A percentile compares a stretch with the other conserved stretches of the same genome.
Evolutionary conservation across 2,888 invertebrate species (phyloP).

Genomic region (Lepas anatifera): DNA sequence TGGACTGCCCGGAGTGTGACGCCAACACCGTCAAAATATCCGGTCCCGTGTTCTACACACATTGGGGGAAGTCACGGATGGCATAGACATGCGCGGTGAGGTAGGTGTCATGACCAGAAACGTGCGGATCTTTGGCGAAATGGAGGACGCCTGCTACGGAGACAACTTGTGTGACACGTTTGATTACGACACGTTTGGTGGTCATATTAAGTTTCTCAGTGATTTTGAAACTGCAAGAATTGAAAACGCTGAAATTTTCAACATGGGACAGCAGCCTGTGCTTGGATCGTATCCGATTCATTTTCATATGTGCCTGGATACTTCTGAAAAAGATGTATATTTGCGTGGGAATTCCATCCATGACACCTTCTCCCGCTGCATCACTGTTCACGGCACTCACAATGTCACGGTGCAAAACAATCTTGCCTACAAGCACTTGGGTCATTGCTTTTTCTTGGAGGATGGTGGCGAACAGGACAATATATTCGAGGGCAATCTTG

Average conservation of each 20-base stretch:
- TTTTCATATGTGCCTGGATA: background rate
- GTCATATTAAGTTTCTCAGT: background rate
- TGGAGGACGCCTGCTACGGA: background rate
- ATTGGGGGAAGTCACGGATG: background rate
- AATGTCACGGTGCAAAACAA: background rate
- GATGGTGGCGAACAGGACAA: background rate
- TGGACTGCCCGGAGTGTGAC: background rate
- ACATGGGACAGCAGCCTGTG: background rate
- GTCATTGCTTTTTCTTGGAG: background rate
- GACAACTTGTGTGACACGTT: background rate
- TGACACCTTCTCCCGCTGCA: background rate
- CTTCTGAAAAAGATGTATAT: background rate
- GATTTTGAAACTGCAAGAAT: background rate
- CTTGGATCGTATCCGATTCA: background rate
- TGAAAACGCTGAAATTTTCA: background rate
- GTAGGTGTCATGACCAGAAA: background rate
- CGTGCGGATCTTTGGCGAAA: background rate
- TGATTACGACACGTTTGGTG: background rate
- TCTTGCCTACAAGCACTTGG: background rate
- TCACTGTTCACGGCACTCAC: background rate
- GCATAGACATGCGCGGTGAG: background rate
- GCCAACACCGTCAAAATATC: background rate
- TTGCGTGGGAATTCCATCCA: background rate
- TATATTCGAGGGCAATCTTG: background rate
- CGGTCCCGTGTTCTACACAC: background rate